A percentile compares a stretch with the other conserved stretches of the same genome.
These are phyloP conservation scores for Drosophila nigromelanica DNA, from an alignment of 1,140 invertebrate genomes.

Conservation along the genomic window DNA sequence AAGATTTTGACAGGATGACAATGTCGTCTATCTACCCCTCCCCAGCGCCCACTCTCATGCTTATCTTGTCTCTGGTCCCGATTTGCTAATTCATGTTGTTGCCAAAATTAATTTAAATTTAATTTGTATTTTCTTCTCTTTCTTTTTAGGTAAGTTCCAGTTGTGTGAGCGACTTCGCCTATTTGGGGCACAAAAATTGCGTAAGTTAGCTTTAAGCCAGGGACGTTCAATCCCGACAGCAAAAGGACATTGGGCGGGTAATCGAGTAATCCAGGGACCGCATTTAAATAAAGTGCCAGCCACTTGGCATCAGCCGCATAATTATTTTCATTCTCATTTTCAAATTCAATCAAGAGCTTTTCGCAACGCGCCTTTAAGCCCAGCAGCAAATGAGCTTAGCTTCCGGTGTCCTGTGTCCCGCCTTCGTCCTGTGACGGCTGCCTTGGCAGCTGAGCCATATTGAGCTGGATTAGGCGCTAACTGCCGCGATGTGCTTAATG, in stretches of 20 bases:
- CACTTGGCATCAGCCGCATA: constrained; percentile 51
- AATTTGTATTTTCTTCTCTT: constrained; percentile 50
- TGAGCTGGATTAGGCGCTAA: constrained; percentile 77
- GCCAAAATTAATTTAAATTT: constrained; percentile 71
- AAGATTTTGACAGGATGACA: constrained; percentile 61
- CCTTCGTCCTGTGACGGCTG: not conserved
- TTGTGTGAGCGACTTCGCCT: not conserved
- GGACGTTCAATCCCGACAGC: not conserved
- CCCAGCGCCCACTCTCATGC: not conserved
- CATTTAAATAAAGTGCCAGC: constrained; percentile 36
- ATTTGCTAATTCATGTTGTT: constrained; percentile 45
- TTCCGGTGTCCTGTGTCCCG: constrained; percentile 3
- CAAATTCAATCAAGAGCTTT: constrained; percentile 71
- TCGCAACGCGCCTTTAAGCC: constrained; percentile 34
- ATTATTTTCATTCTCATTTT: constrained; percentile 61
- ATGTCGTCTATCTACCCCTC: constrained; percentile 8
- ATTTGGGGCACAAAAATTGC: constrained; percentile 16
- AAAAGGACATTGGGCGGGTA: constrained; percentile 11
- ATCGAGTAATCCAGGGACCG: constrained; percentile 13
- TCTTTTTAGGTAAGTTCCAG: constrained; percentile 63
- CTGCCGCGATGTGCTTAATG: constrained; percentile 68
- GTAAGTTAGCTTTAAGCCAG: constrained; percentile 18
- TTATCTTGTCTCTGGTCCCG: constrained; percentile 31
- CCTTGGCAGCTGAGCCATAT: constrained; percentile 61
- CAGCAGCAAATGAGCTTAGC: constrained; percentile 36